Percentiles rank a stretch among this genome's conserved stretches.
Conservation (phyloP, 1,140 invertebrate genomes). For the Bombus breviceps region DNA sequence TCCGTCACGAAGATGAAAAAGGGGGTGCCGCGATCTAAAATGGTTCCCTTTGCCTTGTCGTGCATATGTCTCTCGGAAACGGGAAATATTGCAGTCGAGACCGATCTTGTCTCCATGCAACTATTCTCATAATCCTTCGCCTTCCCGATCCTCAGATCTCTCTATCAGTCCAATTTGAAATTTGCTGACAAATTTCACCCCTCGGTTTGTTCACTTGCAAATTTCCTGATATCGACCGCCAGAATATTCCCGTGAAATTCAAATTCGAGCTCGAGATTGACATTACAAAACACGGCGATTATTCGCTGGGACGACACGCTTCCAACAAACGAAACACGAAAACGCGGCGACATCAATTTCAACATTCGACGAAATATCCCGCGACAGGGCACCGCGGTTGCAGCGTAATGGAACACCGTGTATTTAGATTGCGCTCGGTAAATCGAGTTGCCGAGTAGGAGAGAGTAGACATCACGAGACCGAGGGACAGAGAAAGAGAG, state of each 20-base stretch:
- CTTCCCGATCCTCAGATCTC: not conserved
- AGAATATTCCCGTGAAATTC: not conserved
- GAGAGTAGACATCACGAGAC: constrained; percentile 48
- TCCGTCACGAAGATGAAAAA: constrained; percentile 9
- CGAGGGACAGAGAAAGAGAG: constrained; percentile 60
- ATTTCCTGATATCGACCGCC: not conserved
- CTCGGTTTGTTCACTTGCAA: too few relatives aligned
- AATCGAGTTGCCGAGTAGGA: constrained; percentile 60
- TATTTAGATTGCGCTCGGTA: constrained; percentile 69
- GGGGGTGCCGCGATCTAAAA: constrained; percentile 10
- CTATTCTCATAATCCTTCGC: not conserved
- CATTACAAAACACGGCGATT: not conserved
- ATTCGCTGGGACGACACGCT: not conserved
- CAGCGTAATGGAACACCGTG: constrained; percentile 58
- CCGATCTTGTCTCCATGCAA: constrained; percentile 19
- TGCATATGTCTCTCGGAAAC: constrained; percentile 73
- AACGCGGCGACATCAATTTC: constrained; percentile 41
- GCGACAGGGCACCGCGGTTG: constrained; percentile 37
- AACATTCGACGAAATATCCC: constrained; percentile 56
- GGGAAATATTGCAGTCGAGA: constrained; percentile 67
- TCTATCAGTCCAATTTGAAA: not conserved
- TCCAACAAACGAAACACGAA: not conserved
- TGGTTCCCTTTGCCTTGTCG: constrained; percentile 60
- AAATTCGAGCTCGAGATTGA: not conserved
- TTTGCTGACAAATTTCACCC: not conserved